These are phyloP conservation scores for Chymomyza procnemis DNA, from an alignment of 2,888 invertebrate species.

Conservation along the genomic window DNA sequence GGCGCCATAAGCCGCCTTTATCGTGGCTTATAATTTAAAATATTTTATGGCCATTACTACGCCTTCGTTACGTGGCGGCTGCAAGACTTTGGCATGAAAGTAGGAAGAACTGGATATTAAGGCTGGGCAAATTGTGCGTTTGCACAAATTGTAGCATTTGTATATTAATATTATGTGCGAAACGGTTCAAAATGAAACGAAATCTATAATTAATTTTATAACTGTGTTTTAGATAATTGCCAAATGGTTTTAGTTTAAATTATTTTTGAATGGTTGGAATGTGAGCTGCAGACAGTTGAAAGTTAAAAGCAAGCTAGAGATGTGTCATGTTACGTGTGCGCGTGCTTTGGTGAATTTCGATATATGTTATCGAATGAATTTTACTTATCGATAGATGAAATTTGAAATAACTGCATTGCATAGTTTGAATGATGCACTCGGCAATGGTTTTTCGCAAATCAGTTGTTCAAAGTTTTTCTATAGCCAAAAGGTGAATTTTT, in stretches of 20 bases:
- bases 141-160: slow-evolving; percentile 1
- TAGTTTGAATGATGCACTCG: no score
- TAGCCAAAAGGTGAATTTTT: no score
- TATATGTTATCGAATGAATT: not conserved
- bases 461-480: no score
- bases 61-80: slow-evolving; percentile 41
- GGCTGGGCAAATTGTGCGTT: slow-evolving; percentile 1
- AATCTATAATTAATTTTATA: not conserved
- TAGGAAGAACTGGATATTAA: slow-evolving; percentile 12
- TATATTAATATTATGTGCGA: not conserved
- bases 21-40: not conserved
- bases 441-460: no score
- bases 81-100: slow-evolving; percentile 35
- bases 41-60: not conserved
- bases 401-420: no score
- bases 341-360: not conserved
- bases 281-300: not conserved
- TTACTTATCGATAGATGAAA: not conserved
- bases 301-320: not conserved
- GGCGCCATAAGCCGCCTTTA: not conserved
- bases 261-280: not conserved
- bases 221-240: not conserved
- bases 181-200: not conserved
- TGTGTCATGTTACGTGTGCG: not conserved
- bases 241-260: not conserved